These are phyloP conservation scores for Drosophila hamatofila DNA, from an alignment of 2,888 invertebrate species.

Conservation along the genomic window DNA sequence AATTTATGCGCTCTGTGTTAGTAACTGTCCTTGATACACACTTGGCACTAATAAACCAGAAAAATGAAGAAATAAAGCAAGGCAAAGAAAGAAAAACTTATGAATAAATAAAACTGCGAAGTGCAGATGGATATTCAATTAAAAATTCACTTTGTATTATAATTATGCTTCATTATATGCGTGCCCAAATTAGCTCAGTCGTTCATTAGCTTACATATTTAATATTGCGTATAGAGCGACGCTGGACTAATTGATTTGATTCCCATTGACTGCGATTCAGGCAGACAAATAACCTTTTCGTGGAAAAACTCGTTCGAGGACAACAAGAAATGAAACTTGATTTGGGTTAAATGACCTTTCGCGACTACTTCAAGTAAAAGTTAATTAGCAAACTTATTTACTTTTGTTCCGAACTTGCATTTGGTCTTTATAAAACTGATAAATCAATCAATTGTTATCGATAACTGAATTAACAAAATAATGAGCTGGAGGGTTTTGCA, in stretches of 20 bases:
- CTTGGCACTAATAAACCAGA: not conserved
- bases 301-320: not conserved
- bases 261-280: constrained; percentile 5
- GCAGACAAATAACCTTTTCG: constrained; percentile 10
- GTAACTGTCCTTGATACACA: not conserved
- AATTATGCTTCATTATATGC: constrained; percentile 18
- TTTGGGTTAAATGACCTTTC: constrained; percentile 1
- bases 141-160: constrained; percentile 26
- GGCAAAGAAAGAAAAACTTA: not conserved
- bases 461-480: not conserved
- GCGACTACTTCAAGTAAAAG: not conserved
- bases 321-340: not conserved
- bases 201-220: constrained; percentile 27
- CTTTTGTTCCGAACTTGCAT: not conserved
- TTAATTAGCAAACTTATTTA: not conserved
- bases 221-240: constrained; percentile 4
- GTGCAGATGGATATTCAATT: constrained; percentile 7
- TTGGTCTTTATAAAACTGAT: not conserved
- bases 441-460: not conserved
- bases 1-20: not conserved
- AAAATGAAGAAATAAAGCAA: not conserved
- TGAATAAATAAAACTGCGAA: constrained; percentile 12
- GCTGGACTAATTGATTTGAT: constrained; percentile 37
- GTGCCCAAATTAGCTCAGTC: constrained; percentile 23
- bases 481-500: not conserved